A percentile compares a stretch with the other conserved stretches of the same genome.
phyloP scores from a whole-genome alignment of 2,113 vertebrate genomes.

The Mormyrus iriodes region DNA sequence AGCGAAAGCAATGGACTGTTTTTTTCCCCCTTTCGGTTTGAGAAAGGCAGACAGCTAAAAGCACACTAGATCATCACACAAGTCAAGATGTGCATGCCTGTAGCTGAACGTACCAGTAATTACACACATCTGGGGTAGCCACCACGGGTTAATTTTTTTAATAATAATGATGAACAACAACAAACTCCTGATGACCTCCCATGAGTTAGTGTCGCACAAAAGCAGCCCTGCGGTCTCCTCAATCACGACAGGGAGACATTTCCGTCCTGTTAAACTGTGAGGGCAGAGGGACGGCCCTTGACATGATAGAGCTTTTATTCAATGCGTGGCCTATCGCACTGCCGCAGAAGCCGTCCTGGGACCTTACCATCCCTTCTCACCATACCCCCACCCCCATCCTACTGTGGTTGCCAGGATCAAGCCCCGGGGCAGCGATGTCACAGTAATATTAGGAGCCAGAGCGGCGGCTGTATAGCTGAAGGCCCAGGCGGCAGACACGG shows the following conservation, averaged over 20 bases:
- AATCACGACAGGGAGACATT: background rate
- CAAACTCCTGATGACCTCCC: background rate
- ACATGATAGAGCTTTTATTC: background rate
- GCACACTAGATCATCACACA: background rate
- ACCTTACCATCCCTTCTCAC: background rate
- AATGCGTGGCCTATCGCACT: background rate
- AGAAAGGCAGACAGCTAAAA: background rate
- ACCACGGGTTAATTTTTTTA: background rate
- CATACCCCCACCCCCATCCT: background rate
- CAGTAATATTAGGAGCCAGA: background rate
- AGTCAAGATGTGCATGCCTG: background rate
- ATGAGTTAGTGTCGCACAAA: background rate
- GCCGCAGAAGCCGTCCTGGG: background rate
- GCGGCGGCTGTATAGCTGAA: background rate
- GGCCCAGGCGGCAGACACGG: background rate
- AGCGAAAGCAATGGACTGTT: background rate
- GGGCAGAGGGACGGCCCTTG: background rate
- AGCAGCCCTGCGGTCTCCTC: background rate
- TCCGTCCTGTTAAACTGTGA: background rate
- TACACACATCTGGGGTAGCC: background rate
- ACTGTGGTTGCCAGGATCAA: background rate
- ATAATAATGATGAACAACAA: background rate
- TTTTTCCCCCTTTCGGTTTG: background rate
- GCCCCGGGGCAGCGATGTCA: background rate
- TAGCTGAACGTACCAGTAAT: background rate